These are phyloP conservation scores for Phyllopteryx taeniolatus DNA, from an alignment of 2,113 vertebrate species.

Conservation along the genomic window DNA sequence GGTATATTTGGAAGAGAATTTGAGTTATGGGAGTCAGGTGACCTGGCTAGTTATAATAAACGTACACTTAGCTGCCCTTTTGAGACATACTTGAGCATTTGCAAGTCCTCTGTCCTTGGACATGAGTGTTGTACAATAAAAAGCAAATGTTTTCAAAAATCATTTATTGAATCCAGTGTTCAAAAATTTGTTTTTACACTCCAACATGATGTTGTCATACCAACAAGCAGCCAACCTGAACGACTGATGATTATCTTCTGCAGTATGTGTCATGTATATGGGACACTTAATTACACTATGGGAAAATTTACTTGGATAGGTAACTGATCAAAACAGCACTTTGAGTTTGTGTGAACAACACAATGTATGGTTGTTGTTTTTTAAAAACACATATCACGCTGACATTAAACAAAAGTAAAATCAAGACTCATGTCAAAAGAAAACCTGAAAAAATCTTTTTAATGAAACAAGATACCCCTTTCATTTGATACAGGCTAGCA, in stretches of 20 bases:
- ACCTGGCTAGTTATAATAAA: no score
- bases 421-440: not conserved
- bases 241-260: not conserved
- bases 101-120: no score
- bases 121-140: no score
- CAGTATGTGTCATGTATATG: not conserved
- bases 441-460: not conserved
- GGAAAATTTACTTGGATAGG: no score
- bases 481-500: constrained; percentile 81
- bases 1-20: no score
- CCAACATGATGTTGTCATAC: no score
- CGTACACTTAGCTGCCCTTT: no score
- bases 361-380: not conserved
- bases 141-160: not conserved
- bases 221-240: not conserved
- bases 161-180: no score
- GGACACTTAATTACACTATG: not conserved
- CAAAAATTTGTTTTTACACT: no score
- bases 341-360: not conserved
- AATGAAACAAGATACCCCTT: not conserved
- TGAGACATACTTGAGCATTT: no score
- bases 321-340: not conserved
- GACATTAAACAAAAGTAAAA: constrained; percentile 1
- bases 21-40: no score
- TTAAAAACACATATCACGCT: not conserved